phyloP scores from a whole-genome alignment of 2,113 vertebrate species.

The Meleagris gallopavo region DNA sequence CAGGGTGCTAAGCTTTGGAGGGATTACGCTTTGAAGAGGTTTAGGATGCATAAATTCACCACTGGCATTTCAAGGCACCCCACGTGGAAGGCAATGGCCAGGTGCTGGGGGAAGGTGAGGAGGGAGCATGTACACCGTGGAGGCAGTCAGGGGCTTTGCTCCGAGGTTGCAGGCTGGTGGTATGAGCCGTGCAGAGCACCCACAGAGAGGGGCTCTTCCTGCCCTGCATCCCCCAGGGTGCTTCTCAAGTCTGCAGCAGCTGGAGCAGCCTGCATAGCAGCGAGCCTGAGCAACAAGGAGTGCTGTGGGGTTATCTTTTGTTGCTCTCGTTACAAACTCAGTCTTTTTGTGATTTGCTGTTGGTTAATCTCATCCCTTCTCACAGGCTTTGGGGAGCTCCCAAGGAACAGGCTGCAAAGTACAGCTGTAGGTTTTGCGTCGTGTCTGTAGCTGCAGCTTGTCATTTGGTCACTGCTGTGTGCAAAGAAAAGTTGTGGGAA shows the following conservation, averaged over 20 bases:
- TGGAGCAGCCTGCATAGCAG: not conserved
- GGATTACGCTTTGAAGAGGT: not conserved
- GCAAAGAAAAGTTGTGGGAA: not conserved
- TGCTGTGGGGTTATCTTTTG: not conserved
- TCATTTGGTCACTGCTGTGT: fast-evolving
- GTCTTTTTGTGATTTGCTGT: not conserved
- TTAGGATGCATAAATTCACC: not conserved
- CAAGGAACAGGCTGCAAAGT: not conserved
- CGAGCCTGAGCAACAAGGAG: fast-evolving
- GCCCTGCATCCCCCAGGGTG: not conserved
- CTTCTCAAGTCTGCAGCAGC: fast-evolving
- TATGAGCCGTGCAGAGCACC: not conserved
- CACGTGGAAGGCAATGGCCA: fast-evolving
- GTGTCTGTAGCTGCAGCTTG: not conserved
- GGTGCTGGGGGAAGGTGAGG: not conserved
- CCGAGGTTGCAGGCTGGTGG: not conserved
- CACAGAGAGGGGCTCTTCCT: fast-evolving
- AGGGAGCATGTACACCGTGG: fast-evolving
- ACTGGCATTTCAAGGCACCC: not conserved
- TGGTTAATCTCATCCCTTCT: not conserved
- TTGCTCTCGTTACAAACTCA: fast-evolving
- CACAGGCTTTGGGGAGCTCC: not conserved
- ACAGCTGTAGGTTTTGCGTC: fast-evolving
- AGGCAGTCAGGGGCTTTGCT: not conserved
- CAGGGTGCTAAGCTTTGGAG: not conserved